Percentiles rank a stretch among this genome's conserved stretches.
Evolutionary conservation across 2,797 vertebrate species (phyloP).

Genomic region (Tachyglossus aculeatus): DNA sequence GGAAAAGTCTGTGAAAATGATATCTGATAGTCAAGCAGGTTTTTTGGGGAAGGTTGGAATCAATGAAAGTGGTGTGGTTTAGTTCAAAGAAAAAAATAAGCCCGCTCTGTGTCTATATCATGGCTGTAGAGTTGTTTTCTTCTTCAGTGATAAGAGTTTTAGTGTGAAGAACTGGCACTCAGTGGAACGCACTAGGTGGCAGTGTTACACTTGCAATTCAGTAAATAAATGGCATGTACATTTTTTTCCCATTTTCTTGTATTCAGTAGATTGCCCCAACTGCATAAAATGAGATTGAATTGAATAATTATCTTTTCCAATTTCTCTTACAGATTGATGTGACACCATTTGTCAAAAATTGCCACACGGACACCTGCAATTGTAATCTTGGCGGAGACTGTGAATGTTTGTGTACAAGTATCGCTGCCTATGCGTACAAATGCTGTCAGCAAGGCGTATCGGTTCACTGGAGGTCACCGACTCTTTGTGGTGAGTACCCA

Average conservation of each 20-base stretch:
- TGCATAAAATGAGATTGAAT: background rate
- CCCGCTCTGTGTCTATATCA: too few relatives aligned
- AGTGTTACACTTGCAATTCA: background rate
- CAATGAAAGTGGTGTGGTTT: too few relatives aligned
- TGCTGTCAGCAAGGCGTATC: constrained; percentile 94
- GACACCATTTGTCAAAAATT: constrained; percentile 97
- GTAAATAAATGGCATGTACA: too few relatives aligned
- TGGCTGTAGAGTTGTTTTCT: too few relatives aligned
- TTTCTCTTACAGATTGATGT: constrained; percentile 86
- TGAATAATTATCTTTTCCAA: background rate
- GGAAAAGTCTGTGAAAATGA: too few relatives aligned
- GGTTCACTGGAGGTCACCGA: constrained; percentile 90
- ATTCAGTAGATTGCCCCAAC: background rate
- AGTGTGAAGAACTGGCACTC: too few relatives aligned
- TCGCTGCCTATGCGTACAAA: constrained; percentile 94
- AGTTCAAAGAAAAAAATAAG: too few relatives aligned
- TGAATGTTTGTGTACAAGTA: constrained; percentile 93
- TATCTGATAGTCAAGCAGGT: too few relatives aligned
- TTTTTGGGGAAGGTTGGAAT: too few relatives aligned
- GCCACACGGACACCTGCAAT: constrained; percentile 95
- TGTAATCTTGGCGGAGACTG: constrained; percentile 97
- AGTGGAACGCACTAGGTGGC: background rate
- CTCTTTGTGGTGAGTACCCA: constrained; percentile 86
- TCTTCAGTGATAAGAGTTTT: too few relatives aligned
- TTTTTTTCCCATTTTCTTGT: too few relatives aligned